These are phyloP conservation scores for Protaetia brevitarsis DNA, from an alignment of 1,140 invertebrate genomes.

Conservation along the genomic window DNA sequence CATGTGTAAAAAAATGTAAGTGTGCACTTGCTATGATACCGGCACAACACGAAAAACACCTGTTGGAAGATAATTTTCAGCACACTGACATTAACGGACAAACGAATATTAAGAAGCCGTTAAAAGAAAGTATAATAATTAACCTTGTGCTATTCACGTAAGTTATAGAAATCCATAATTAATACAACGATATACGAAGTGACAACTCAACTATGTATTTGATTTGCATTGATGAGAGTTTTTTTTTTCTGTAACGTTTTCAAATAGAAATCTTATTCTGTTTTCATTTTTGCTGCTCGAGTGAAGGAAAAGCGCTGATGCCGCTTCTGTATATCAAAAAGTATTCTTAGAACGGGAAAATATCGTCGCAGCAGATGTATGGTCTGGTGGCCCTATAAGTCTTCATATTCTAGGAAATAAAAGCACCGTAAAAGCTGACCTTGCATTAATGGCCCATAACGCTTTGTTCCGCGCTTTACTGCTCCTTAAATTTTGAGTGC, in stretches of 20 bases:
- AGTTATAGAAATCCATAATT: constrained; percentile 2
- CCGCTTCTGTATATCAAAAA: not conserved
- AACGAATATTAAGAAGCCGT: not conserved
- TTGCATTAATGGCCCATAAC: constrained; percentile 7
- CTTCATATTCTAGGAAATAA: not conserved
- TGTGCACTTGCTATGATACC: too few relatives aligned
- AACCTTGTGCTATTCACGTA: not conserved
- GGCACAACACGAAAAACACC: not conserved
- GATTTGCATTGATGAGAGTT: too few relatives aligned
- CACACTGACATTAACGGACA: not conserved
- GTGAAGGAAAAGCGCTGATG: too few relatives aligned
- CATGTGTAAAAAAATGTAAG: too few relatives aligned
- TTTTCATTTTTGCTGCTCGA: too few relatives aligned
- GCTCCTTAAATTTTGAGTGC: constrained; percentile 10
- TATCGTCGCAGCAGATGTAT: not conserved
- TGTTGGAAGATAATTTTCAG: not conserved
- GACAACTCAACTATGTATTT: not conserved
- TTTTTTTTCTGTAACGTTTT: too few relatives aligned
- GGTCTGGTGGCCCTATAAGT: not conserved
- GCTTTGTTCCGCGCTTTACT: constrained; percentile 5
- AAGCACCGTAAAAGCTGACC: not conserved
- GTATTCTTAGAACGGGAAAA: not conserved
- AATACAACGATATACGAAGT: not conserved
- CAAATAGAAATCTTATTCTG: too few relatives aligned
- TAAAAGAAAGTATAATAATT: constrained; percentile 9